Percentiles rank a stretch among this genome's conserved stretches.
Conservation (phyloP, 2,113 vertebrate genomes). For the Mobula birostris region DNA sequence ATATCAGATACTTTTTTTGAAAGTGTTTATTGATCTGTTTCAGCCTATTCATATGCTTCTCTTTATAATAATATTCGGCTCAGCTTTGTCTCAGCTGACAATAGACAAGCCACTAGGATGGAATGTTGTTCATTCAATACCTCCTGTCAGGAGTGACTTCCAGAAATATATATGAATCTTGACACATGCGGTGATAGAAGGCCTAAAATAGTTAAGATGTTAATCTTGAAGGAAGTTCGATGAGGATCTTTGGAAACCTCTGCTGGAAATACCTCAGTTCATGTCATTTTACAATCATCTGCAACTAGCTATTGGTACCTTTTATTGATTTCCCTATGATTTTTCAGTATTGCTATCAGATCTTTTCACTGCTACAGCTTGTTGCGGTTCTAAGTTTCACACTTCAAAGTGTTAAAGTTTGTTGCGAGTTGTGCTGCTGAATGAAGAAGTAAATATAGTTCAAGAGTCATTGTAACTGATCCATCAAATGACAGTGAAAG, state of each 20-base stretch:
- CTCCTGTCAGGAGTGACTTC: not conserved
- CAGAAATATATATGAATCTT: not conserved
- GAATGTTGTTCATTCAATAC: not conserved
- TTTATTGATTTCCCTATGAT: not conserved
- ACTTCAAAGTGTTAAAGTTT: not conserved
- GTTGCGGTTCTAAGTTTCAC: not conserved
- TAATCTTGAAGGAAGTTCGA: not conserved
- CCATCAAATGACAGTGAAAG: not conserved
- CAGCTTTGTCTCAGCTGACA: not conserved
- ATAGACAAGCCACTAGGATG: not conserved
- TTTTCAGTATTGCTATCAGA: not conserved
- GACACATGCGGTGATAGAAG: not conserved
- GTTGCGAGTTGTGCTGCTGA: not conserved
- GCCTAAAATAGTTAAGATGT: not conserved
- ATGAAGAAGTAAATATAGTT: not conserved
- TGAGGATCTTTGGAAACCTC: not conserved
- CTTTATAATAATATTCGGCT: not conserved
- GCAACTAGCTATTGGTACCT: not conserved
- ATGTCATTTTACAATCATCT: not conserved
- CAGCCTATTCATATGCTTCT: not conserved
- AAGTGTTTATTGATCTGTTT: not conserved
- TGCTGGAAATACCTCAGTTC: not conserved
- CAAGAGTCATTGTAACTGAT: not conserved
- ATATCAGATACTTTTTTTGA: not conserved
- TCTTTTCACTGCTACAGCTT: not conserved